Conservation (phyloP, 2,888 invertebrate species). For the Agriotes lineatus region DNA sequence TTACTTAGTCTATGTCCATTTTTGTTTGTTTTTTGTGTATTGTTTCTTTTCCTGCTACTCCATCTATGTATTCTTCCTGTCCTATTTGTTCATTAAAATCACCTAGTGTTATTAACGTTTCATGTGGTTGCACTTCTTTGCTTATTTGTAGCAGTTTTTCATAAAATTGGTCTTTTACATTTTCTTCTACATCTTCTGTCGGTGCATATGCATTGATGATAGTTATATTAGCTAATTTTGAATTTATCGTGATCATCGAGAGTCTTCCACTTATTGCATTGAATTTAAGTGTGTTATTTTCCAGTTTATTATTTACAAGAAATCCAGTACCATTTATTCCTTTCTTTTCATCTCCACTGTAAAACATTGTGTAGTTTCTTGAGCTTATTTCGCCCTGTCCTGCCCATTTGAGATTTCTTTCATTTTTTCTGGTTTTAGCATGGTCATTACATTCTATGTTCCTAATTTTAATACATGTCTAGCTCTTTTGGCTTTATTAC, state of each 20-base stretch:
- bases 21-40: not conserved
- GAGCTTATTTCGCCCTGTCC: too few species aligned
- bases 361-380: not conserved
- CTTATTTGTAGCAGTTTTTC: too few species aligned
- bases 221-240: not conserved
- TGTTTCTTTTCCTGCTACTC: not conserved
- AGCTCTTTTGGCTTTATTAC: not conserved
- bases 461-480: not conserved
- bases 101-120: not conserved
- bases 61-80: not conserved
- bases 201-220: not conserved
- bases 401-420: not conserved
- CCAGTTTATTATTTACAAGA: not conserved
- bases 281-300: not conserved
- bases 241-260: too few species aligned
- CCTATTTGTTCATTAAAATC: not conserved
- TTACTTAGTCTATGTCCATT: not conserved
- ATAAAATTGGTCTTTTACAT: not conserved
- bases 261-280: too few species aligned
- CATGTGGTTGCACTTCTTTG: constrained; percentile 3
- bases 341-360: not conserved
- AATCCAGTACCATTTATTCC: not conserved
- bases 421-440: not conserved
- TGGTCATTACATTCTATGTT: not conserved
- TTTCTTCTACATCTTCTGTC: not conserved